Evolutionary conservation across 2,797 vertebrate genomes (phyloP).

Genomic region (Malacoraja senta): DNA sequence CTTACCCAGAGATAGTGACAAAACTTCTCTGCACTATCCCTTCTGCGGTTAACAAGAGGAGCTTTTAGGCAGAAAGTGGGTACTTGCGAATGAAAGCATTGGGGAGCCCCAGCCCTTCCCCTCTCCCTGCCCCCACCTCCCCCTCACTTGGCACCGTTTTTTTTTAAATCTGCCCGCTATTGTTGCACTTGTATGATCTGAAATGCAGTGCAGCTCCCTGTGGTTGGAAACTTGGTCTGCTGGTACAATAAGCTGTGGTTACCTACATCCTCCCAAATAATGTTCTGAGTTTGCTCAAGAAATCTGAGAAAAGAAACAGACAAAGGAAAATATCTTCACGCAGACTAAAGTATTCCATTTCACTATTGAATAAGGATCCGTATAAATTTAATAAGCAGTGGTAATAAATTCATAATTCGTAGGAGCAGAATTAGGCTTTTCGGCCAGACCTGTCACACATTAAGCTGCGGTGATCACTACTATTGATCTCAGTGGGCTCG

Average conservation of each 20-base stretch:
- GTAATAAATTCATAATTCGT: not conserved
- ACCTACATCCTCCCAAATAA: not conserved
- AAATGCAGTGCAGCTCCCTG: not conserved
- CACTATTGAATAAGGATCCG: not conserved
- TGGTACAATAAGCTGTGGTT: conserved; percentile 32
- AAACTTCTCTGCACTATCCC: no score
- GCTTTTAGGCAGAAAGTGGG: not conserved
- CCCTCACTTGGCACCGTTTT: not conserved
- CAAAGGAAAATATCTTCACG: not conserved
- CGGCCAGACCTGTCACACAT: not conserved
- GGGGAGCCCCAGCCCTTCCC: not conserved
- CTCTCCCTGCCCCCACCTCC: not conserved
- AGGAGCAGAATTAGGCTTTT: no score
- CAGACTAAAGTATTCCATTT: not conserved
- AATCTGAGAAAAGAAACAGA: not conserved
- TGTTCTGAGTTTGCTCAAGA: not conserved
- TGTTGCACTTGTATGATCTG: not conserved
- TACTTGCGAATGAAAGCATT: not conserved
- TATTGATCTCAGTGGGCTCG: no score
- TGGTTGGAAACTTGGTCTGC: conserved; percentile 30
- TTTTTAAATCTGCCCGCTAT: no score
- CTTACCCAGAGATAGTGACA: not conserved
- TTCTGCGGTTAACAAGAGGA: not conserved
- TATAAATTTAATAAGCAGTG: not conserved
- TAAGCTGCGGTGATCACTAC: not conserved